These are phyloP conservation scores for Diorhabda carinulata DNA, from an alignment of 1,140 invertebrate genomes.

Conservation along the genomic window DNA sequence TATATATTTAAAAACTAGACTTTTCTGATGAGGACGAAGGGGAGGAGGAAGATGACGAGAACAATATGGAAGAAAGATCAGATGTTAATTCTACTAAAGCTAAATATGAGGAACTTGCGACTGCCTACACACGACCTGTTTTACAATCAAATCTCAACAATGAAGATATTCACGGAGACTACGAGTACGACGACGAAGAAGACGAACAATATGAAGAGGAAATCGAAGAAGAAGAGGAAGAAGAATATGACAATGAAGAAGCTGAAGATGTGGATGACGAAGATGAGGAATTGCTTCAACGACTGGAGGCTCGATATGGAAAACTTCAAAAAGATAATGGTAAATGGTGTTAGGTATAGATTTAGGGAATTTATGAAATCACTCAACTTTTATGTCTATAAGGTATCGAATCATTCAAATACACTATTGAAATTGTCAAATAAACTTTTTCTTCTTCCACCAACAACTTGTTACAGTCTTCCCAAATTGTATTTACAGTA, in stretches of 20 bases:
- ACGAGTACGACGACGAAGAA: not conserved
- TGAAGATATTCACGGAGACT: not conserved
- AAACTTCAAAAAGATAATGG: not conserved
- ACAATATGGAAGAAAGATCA: not conserved
- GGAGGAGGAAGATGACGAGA: not conserved
- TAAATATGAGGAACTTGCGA: not conserved
- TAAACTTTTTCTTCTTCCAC: too few relatives aligned
- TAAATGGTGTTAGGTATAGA: not conserved
- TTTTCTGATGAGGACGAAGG: not conserved
- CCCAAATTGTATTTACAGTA: too few relatives aligned
- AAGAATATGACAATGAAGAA: slow-evolving; percentile 1
- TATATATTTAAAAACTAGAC: not conserved
- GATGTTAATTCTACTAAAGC: not conserved
- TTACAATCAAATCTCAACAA: not conserved
- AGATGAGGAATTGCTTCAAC: not conserved
- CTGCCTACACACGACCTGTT: not conserved
- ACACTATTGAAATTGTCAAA: too few relatives aligned
- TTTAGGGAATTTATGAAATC: too few relatives aligned
- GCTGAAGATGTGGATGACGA: not conserved
- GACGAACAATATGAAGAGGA: not conserved
- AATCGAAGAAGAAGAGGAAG: not conserved
- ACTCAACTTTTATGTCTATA: too few relatives aligned
- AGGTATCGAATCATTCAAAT: too few relatives aligned
- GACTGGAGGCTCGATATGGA: not conserved
- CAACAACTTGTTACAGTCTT: too few relatives aligned